These are phyloP conservation scores for Poecilia gillii DNA, from an alignment of 2,797 vertebrate species.

Conservation along the genomic window DNA sequence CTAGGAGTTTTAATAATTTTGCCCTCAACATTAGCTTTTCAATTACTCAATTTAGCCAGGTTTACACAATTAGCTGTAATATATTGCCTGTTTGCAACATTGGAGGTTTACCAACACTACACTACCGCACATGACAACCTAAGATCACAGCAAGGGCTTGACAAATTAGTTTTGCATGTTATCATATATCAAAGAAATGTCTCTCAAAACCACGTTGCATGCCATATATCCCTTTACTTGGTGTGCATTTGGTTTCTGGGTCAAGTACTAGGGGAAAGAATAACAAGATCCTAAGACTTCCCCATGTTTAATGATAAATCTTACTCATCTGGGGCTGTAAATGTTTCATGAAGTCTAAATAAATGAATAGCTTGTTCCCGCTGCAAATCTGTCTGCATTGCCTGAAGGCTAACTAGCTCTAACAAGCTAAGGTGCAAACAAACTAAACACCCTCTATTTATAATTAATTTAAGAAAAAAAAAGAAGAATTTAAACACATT, in stretches of 20 bases:
- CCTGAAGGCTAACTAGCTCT: constrained; percentile 17
- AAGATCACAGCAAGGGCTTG: constrained; percentile 14
- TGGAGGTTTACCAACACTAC: constrained; percentile 27
- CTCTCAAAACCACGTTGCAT: constrained; percentile 28
- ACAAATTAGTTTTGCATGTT: constrained; percentile 40
- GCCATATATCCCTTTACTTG: constrained; percentile 16
- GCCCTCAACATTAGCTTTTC: neutral
- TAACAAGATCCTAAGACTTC: constrained; percentile 24
- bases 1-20: neutral
- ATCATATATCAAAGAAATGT: constrained; percentile 45
- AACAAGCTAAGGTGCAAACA: constrained; percentile 29
- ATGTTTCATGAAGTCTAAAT: constrained; percentile 72
- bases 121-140: constrained; percentile 21
- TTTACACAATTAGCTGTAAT: neutral
- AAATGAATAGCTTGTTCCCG: constrained; percentile 59
- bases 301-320: constrained; percentile 69
- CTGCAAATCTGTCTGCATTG: constrained; percentile 28
- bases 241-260: constrained; percentile 59
- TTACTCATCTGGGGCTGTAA: constrained; percentile 62
- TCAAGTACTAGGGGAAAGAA: constrained; percentile 39
- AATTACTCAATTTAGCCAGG: constrained; percentile 4
- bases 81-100: constrained; percentile 15
- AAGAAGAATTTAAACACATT: constrained; percentile 6
- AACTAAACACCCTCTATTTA: neutral
- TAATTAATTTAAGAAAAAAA: neutral